Evolutionary conservation across 2,888 invertebrate species (phyloP).

Genomic region (Leptogaster cylindrica): DNA sequence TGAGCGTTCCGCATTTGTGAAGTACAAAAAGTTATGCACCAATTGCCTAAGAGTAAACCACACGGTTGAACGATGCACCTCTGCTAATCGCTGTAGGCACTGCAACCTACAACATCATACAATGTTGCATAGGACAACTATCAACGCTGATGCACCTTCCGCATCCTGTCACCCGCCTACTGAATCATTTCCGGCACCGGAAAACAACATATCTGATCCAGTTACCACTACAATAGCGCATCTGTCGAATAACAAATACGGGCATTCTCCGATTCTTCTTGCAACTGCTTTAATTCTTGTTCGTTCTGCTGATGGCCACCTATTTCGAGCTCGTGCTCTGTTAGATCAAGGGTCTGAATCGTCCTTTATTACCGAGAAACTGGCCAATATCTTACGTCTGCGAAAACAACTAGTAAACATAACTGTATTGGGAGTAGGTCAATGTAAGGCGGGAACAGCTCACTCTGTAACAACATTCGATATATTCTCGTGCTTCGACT

Average conservation of each 20-base stretch:
- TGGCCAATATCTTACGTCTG: not conserved
- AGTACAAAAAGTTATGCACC: not conserved
- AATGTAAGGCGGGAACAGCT: not conserved
- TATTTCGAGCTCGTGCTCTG: not conserved
- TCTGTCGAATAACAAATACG: not conserved
- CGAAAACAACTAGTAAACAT: not conserved
- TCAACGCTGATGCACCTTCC: not conserved
- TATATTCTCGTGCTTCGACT: not conserved
- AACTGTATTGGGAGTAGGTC: not conserved
- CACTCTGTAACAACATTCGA: not conserved
- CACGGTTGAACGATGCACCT: not conserved
- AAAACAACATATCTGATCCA: not conserved
- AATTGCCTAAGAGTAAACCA: not conserved
- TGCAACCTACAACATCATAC: not conserved
- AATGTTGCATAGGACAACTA: not conserved
- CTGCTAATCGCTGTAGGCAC: not conserved
- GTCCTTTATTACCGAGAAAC: not conserved
- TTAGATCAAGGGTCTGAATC: not conserved
- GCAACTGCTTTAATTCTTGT: not conserved
- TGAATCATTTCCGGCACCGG: not conserved
- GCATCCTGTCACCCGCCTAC: too few species aligned
- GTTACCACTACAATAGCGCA: not conserved
- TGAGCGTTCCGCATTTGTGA: not conserved
- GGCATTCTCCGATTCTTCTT: not conserved
- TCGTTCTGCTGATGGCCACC: not conserved